Conservation (phyloP, 1,140 invertebrate species). For the Oreohelix idahoensis region DNA sequence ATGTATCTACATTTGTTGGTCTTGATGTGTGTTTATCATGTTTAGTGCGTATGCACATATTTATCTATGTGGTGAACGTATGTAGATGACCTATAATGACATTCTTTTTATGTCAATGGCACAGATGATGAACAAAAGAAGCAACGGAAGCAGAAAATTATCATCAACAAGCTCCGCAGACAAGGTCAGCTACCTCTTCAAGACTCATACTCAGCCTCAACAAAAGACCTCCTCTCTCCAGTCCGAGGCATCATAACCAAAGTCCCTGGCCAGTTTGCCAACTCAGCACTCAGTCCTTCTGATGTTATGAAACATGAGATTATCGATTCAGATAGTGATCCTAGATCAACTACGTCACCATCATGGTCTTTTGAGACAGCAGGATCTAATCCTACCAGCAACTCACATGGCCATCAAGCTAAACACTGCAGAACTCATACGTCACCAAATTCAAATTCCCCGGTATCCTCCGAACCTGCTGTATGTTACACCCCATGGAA, state of each 20-base stretch:
- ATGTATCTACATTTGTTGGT: too few species aligned
- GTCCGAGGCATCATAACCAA: background rate
- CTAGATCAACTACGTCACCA: background rate
- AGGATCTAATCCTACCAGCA: background rate
- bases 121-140: constrained; percentile 84
- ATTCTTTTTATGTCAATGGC: too few species aligned
- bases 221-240: constrained; percentile 36
- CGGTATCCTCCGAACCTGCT: background rate
- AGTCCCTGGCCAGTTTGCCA: background rate
- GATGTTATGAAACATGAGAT: constrained; percentile 1
- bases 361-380: too few species aligned
- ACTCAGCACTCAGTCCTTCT: background rate
- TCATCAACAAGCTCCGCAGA: constrained; percentile 83
- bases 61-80: too few species aligned
- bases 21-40: too few species aligned
- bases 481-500: background rate
- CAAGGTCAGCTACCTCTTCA: constrained; percentile 59
- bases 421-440: background rate
- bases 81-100: too few species aligned
- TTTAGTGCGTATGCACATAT: too few species aligned
- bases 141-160: constrained; percentile 90
- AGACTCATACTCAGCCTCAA: constrained; percentile 53
- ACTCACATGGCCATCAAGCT: background rate
- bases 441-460: background rate
- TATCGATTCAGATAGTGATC: background rate